Conservation (phyloP, 2,797 vertebrate species). For the Eulemur mongoz region DNA sequence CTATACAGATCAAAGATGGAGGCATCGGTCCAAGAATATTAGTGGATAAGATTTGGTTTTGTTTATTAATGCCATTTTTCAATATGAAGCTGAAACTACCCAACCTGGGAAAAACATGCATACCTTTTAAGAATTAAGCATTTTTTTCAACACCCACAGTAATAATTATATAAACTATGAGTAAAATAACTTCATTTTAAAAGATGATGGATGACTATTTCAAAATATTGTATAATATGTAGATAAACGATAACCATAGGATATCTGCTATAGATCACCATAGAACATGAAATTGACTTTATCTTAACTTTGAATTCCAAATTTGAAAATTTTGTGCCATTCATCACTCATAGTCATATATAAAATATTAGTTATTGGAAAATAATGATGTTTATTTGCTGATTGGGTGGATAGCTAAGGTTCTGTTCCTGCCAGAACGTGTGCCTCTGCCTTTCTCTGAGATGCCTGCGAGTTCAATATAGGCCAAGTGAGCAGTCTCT, state of each 20-base stretch:
- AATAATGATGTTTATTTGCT: not conserved
- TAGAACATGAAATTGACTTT: not conserved
- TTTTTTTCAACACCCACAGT: not conserved
- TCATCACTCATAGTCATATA: not conserved
- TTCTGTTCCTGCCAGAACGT: not conserved
- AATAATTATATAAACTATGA: not conserved
- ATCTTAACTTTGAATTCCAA: not conserved
- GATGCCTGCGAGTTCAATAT: not conserved
- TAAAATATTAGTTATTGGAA: not conserved
- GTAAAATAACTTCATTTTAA: not conserved
- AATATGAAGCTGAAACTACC: not conserved
- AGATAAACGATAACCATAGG: not conserved
- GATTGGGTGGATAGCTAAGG: not conserved
- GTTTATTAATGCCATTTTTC: not conserved
- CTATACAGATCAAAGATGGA: not conserved
- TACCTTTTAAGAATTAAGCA: constrained; percentile 18
- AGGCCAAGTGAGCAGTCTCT: not conserved
- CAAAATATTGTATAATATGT: not conserved
- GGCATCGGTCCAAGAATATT: not conserved
- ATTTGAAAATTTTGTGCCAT: not conserved
- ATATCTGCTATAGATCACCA: not conserved
- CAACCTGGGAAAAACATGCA: not conserved
- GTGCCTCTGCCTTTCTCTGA: not conserved
- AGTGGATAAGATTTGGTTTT: constrained; percentile 7
- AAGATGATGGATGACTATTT: not conserved